These are phyloP conservation scores for Drosophila murphyi DNA, from an alignment of 1,140 invertebrate genomes.

Conservation along the genomic window DNA sequence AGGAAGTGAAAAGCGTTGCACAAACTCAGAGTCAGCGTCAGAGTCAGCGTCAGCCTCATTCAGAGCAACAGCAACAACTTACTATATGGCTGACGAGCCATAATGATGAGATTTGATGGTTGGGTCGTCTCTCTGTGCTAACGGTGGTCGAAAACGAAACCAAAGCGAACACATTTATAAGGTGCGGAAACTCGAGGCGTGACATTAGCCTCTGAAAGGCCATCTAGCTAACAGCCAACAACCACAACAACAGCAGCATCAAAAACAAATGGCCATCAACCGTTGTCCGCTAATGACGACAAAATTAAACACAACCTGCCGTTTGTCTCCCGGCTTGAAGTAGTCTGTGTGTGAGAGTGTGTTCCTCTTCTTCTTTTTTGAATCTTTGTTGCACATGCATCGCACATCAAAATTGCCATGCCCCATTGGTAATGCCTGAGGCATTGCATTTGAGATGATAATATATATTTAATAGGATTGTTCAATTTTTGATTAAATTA, in stretches of 20 bases:
- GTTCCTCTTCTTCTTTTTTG: background rate
- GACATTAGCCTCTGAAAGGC: conserved; percentile 48
- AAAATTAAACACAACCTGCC: conserved; percentile 20
- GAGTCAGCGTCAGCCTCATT: background rate
- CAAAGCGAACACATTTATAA: conserved; percentile 50
- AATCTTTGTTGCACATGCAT: conserved; percentile 3
- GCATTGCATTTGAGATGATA: background rate
- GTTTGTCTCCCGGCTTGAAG: background rate
- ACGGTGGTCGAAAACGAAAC: conserved; percentile 42
- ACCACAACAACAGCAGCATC: background rate
- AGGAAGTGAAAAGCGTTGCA: conserved; percentile 68
- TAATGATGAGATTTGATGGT: conserved; percentile 13
- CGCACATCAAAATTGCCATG: conserved; percentile 20
- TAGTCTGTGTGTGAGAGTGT: background rate
- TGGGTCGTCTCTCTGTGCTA: background rate
- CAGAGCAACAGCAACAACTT: background rate
- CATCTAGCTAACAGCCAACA: conserved; percentile 2
- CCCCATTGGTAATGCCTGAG: background rate
- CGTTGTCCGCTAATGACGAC: conserved; percentile 35
- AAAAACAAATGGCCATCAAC: conserved; percentile 29
- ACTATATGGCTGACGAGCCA: background rate
- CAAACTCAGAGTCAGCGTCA: background rate
- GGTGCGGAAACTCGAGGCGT: conserved; percentile 62
- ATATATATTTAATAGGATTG: background rate
- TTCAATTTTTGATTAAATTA: no score